Evolutionary conservation across 2,113 vertebrate species (phyloP), one percentile per base, ranked within the genome.

Genomic region (Argyrosomus japonicus): DNA sequence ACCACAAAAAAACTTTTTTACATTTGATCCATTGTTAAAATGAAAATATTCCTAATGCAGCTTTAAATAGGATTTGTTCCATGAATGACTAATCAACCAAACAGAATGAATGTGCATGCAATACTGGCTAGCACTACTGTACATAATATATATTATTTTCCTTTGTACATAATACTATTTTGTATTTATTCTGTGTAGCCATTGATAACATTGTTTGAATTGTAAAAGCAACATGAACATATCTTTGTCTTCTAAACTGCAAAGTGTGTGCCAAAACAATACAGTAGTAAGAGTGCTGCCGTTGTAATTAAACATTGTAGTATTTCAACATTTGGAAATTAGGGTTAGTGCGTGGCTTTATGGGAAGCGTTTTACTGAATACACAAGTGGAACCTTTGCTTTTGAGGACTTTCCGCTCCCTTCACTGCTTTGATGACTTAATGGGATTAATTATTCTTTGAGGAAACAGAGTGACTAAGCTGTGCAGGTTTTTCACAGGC

Each of bases 401-500:
- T 82, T 75, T 40, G 14, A 62, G 53, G 48, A 68, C 18, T 64
- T 81, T 72, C 40, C 6, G 53, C 72, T 77, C 74, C 64, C 27
- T n/a, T 21, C 53, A 80, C 68, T 81, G 40, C 51, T 83, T 85
- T 88, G 54, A 85, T 88, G 84, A 74, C 53, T 71, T 91, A 84
- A 92, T 91, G 81, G 80, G 76, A 91, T 92, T 87, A 84, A 76
- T 90, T 87, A 82, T 79, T 82, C 21, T 67, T 43, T 70, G 79
- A 86, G 57, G 65, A 84, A 83, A 36, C 25, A 54, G 50, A 62
- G 65, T 53, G 57, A 84, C 43, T 79, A 47, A 82, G 27, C 25
- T 56, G 13, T 32, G 17, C 21, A 53, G 73, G 23, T 58, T 67
- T 77, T 75, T 71, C 43, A 65, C 68, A 65, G 57, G 29, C 43